These are phyloP conservation scores for Sorex araneus DNA, from an alignment of 2,113 vertebrate species.

Conservation along the genomic window DNA sequence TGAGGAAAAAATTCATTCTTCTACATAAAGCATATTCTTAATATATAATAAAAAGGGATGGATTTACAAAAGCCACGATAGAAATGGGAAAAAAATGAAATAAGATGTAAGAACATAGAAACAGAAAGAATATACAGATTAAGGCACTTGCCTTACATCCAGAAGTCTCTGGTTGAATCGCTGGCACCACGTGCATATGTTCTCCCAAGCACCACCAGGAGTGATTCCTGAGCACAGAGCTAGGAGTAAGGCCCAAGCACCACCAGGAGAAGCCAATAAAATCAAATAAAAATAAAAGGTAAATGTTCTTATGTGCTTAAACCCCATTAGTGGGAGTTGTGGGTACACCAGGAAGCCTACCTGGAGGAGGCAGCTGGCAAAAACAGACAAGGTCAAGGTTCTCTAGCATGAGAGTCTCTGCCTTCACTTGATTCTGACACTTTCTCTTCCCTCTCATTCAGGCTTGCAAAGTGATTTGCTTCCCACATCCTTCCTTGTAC, in stretches of 20 bases:
- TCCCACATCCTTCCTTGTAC: not conserved
- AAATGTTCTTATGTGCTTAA: not conserved
- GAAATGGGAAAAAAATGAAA: not conserved
- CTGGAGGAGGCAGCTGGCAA: not conserved
- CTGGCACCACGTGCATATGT: no score
- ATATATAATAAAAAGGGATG: not conserved
- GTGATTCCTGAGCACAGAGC: no score
- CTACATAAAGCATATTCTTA: conserved; percentile 32
- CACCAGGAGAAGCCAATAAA: no score
- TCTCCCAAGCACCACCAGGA: not conserved
- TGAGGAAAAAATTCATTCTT: not conserved
- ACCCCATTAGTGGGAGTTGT: not conserved
- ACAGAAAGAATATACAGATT: no score
- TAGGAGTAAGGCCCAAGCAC: no score
- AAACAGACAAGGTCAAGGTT: fast-evolving
- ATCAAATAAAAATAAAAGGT: not conserved
- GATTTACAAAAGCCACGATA: not conserved
- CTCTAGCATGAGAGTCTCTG: not conserved
- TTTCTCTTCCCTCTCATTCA: not conserved
- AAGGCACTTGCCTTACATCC: no score
- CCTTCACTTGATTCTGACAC: not conserved
- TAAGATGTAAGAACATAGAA: conserved; percentile 6
- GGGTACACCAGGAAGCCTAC: not conserved
- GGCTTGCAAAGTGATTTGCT: conserved; percentile 1
- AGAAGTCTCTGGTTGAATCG: no score